Evolutionary conservation across 53 echinoderm and acorn worm genomes (phyloP).

Genomic region (Holothuria scabra): DNA sequence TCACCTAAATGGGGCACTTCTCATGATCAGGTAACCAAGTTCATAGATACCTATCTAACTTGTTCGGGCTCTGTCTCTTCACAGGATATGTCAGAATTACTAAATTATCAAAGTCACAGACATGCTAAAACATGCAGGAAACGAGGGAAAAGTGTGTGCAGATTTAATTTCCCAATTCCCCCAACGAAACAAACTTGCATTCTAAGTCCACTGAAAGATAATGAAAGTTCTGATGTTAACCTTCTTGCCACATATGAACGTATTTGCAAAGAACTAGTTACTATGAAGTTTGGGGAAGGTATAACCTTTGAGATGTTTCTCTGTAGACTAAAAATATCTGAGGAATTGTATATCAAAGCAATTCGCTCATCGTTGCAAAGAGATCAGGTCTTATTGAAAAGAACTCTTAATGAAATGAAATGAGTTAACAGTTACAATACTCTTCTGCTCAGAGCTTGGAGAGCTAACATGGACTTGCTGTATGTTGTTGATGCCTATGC

Average conservation of each 20-base stretch:
- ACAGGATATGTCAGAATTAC: too few species aligned
- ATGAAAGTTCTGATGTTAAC: background rate
- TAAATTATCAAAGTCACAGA: constrained; percentile 8
- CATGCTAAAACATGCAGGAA: constrained; percentile 23
- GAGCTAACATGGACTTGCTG: constrained; percentile 31
- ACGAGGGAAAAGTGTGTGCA: constrained; percentile 20
- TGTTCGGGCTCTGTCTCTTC: too few species aligned
- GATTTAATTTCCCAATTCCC: constrained; percentile 39
- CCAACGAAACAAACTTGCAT: constrained; percentile 9
- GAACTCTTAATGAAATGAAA: constrained; percentile 4
- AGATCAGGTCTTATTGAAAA: constrained; percentile 2
- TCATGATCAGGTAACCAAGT: too few species aligned
- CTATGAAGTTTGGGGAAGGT: constrained; percentile 15
- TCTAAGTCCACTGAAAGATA: constrained; percentile 8
- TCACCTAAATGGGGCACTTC: too few species aligned
- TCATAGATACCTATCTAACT: too few species aligned
- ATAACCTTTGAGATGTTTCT: constrained; percentile 17
- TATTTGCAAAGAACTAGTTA: background rate
- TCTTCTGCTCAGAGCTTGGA: background rate
- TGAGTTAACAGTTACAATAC: constrained; percentile 30
- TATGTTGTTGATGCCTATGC: constrained; percentile 18
- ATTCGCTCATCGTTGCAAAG: constrained; percentile 1
- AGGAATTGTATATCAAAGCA: constrained; percentile 22
- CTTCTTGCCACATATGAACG: background rate
- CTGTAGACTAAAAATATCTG: background rate